Conservation (phyloP, 2,797 vertebrate genomes). For the Spheniscus humboldti region DNA sequence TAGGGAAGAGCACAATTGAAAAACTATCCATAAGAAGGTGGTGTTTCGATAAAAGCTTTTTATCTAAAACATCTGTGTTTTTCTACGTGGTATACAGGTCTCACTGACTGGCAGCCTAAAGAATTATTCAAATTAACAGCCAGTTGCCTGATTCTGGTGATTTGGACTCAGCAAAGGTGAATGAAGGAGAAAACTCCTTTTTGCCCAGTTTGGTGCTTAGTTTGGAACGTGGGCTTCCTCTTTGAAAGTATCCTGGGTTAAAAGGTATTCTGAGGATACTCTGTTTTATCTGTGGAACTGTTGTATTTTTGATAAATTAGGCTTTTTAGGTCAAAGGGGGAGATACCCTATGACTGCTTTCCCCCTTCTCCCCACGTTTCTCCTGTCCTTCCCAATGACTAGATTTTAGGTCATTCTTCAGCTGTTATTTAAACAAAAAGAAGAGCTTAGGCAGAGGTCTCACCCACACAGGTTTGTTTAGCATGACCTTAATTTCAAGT, state of each 20-base stretch:
- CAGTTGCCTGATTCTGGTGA: neutral
- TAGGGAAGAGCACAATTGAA: neutral
- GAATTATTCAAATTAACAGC: neutral
- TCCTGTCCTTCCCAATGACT: neutral
- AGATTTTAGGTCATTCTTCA: neutral
- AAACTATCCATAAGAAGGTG: neutral
- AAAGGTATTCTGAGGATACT: neutral
- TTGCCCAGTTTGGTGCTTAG: neutral
- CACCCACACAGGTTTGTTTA: neutral
- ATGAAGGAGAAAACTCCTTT: neutral
- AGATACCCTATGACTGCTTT: neutral
- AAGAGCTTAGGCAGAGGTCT: neutral
- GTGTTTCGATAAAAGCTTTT: neutral
- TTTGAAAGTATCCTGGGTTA: neutral
- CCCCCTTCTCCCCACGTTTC: neutral
- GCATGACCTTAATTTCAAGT: neutral
- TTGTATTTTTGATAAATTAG: neutral
- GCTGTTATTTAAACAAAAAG: neutral
- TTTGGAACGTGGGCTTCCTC: neutral
- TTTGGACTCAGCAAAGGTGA: neutral
- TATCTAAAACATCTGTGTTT: neutral
- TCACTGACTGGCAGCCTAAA: neutral
- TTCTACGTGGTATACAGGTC: neutral
- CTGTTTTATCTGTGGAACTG: neutral
- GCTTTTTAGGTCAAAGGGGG: neutral